phyloP scores from a whole-genome alignment of 2,797 vertebrate species.

The Chromis chromis region DNA sequence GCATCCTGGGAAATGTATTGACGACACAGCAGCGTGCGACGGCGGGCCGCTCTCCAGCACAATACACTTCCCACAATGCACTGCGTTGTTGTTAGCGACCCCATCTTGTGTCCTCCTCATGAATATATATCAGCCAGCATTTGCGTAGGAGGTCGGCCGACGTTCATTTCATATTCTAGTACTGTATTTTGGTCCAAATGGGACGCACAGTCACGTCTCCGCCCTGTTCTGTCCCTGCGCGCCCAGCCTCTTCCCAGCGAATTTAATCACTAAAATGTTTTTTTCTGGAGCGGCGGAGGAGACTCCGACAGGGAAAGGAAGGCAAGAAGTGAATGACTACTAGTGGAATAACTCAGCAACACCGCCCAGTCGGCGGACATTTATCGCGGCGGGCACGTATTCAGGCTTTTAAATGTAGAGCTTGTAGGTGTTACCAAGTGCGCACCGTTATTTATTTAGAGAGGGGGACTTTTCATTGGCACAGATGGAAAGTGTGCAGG shows the following conservation, averaged over 20 bases:
- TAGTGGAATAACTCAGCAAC: slow-evolving; percentile 69
- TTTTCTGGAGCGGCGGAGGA: slow-evolving; percentile 67
- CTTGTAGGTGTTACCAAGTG: slow-evolving; percentile 66
- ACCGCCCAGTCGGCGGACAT: slow-evolving; percentile 78
- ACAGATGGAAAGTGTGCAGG: slow-evolving; percentile 84
- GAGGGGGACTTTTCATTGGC: slow-evolving; percentile 77
- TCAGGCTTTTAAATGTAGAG: slow-evolving; percentile 79
- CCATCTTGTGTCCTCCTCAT: slow-evolving; percentile 83
- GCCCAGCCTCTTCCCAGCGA: slow-evolving; percentile 72
- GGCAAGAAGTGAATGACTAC: slow-evolving; percentile 81
- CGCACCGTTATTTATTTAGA: slow-evolving; percentile 76
- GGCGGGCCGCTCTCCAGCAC: accelerated
- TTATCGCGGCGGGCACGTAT: slow-evolving; percentile 61
- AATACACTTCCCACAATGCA: slow-evolving; percentile 72
- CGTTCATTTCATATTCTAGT: slow-evolving; percentile 84
- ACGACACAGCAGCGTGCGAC: accelerated
- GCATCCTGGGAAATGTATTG: slow-evolving; percentile 71
- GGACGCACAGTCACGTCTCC: slow-evolving; percentile 80
- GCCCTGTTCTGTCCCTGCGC: slow-evolving; percentile 71
- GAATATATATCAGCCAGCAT: slow-evolving; percentile 81
- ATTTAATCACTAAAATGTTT: slow-evolving; percentile 79
- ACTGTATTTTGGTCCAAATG: slow-evolving; percentile 76
- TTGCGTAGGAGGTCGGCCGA: slow-evolving; percentile 85
- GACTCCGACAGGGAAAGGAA: slow-evolving; percentile 64
- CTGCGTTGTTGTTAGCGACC: slow-evolving; percentile 72